Evolutionary conservation across 2,113 vertebrate genomes (phyloP).

Genomic region (Pterocles burchelli): DNA sequence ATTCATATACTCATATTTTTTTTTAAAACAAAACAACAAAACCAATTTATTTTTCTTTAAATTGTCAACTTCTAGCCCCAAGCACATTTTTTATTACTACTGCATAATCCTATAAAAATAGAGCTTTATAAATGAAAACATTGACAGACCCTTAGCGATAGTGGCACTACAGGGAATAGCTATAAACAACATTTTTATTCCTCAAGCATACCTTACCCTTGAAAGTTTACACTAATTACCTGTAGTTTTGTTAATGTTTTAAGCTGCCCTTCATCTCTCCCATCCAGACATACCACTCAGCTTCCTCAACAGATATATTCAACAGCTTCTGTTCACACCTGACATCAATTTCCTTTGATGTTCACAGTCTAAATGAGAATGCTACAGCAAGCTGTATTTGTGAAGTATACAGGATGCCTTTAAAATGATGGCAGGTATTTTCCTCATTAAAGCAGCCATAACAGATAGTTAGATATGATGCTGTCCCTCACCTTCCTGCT

Average conservation of each 20-base stretch:
- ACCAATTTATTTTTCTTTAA: constrained; percentile 18
- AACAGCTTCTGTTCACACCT: constrained; percentile 88
- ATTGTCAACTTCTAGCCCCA: constrained; percentile 68
- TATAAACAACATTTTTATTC: constrained; percentile 77
- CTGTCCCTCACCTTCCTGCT: constrained; percentile 90
- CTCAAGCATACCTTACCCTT: constrained; percentile 72
- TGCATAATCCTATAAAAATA: constrained; percentile 59
- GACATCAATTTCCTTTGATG: constrained; percentile 91
- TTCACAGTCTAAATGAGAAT: constrained; percentile 85
- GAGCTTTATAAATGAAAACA: constrained; percentile 72
- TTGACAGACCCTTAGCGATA: constrained; percentile 71
- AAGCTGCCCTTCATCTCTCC: constrained; percentile 81
- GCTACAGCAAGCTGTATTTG: constrained; percentile 85
- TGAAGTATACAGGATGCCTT: constrained; percentile 82
- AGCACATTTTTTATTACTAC: constrained; percentile 64
- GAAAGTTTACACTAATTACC: constrained; percentile 86
- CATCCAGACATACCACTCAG: constrained; percentile 76
- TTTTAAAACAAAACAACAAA: constrained; percentile 41
- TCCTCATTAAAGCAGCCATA: constrained; percentile 88
- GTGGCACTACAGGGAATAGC: constrained; percentile 62
- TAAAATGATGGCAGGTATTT: constrained; percentile 85
- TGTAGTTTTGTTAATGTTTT: constrained; percentile 84
- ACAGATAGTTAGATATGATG: constrained; percentile 88
- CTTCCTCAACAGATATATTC: constrained; percentile 82
- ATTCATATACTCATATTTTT: constrained; percentile 34